These are phyloP conservation scores for Peromyscus eremicus DNA, from an alignment of 2,797 vertebrate species.

Conservation along the genomic window DNA sequence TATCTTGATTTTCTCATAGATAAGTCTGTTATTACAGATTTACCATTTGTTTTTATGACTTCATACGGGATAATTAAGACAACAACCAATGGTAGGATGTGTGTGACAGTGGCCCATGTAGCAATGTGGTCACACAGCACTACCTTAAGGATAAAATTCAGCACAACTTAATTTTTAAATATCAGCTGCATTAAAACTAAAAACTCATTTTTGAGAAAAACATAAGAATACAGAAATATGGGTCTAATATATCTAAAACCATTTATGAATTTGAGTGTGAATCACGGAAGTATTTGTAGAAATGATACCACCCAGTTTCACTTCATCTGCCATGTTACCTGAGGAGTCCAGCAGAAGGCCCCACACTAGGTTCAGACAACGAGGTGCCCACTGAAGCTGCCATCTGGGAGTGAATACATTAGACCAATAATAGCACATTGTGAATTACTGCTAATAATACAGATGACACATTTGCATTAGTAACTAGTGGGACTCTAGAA, in stretches of 20 bases:
- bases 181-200: neutral
- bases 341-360: neutral
- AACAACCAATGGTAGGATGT: neutral
- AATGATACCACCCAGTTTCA: neutral
- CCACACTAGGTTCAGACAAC: neutral
- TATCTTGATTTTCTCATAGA: conserved; percentile 35
- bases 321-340: conserved; percentile 10
- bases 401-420: conserved; percentile 71
- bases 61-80: conserved; percentile 20
- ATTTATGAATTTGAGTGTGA: neutral
- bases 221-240: neutral
- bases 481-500: conserved; percentile 60
- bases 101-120: neutral
- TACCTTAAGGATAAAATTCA: neutral
- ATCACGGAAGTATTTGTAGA: neutral
- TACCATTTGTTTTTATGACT: conserved; percentile 12
- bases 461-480: conserved; percentile 43
- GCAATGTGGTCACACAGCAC: neutral
- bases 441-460: conserved; percentile 68
- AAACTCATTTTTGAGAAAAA: conserved; percentile 4
- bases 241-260: conserved; percentile 26
- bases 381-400: conserved; percentile 45
- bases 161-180: conserved; percentile 2
- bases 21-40: conserved; percentile 22
- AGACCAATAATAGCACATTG: conserved; percentile 61